These are phyloP conservation scores for Delphinapterus leucas DNA, from an alignment of 2,113 vertebrate species.

Conservation along the genomic window DNA sequence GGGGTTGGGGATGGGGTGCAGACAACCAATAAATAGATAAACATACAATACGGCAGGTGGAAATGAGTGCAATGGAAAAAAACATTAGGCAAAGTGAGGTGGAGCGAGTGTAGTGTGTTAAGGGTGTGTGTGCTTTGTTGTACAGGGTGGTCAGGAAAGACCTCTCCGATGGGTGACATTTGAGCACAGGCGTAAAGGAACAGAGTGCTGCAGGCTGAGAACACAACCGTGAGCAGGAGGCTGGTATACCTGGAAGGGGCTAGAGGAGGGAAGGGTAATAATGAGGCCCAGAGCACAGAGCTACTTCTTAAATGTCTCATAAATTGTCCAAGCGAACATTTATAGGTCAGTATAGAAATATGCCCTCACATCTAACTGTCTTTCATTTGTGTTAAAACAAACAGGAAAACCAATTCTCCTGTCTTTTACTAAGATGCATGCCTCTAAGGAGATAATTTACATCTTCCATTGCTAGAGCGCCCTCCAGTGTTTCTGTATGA, in stretches of 20 bases:
- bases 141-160: neutral
- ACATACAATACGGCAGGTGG: neutral
- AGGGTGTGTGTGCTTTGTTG: neutral
- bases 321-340: neutral
- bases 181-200: neutral
- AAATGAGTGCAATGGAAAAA: neutral
- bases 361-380: neutral
- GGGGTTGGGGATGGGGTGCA: neutral
- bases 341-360: neutral
- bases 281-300: neutral
- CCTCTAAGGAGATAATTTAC: slow-evolving; percentile 3
- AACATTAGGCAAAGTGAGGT: neutral
- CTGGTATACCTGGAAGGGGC: neutral
- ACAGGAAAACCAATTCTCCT: neutral
- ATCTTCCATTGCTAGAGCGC: slow-evolving; percentile 77
- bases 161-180: neutral
- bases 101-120: too few species aligned
- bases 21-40: neutral
- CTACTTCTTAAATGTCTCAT: neutral
- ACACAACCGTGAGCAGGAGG: neutral
- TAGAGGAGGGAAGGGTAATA: neutral
- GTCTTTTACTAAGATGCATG: neutral
- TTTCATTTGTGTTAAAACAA: slow-evolving; percentile 40
- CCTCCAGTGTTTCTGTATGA: slow-evolving; percentile 78
- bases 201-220: neutral